Base-by-base conservation (phyloP, 2,888 invertebrate genomes). In the Parnassius orleans region DNA sequence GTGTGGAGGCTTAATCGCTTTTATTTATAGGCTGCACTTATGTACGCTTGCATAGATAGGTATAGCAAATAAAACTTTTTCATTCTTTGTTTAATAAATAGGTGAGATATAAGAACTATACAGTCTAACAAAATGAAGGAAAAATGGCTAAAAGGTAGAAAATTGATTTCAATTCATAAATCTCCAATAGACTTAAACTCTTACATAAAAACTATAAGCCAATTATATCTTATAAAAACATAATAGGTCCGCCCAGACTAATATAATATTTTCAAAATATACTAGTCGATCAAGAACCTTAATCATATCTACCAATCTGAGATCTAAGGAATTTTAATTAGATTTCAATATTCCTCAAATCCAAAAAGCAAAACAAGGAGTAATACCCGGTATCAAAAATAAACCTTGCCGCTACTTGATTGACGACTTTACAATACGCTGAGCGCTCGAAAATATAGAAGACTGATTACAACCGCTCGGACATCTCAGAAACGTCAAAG, bases 401-500 rank as follows among this genome's bases (percentile, higher is more conserved):
- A 72, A 64, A 58, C 69, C 74, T 72, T 68, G 71, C 72, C 70
- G 67, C 65, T 70, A 68, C 70, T 83, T 88, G 90, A 90, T 88
- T 86, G 86, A 90, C 86, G 87, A 86, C 73, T 76, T 69, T 65
- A 74, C 82, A 78, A 83, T 83, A 77, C 76, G 73, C 76, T 76
- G 74, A 74, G 72, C 69, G 75, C 71, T 77, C 77, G 71, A 71
- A 72, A 73, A 72, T 66, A 73, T 74, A 80, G 76, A 80, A 81
- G 88, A 88, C 87, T 79, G 79, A 84, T 74, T 78, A 73, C 73
- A 68, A 74, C 75, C 74, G 79, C 78, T 77, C 73, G 75, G 72
- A 75, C 78, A 80, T 83, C 83, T 87, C 84, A 79, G 81, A 88
- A 81, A 86, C 83, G 89, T 90, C 90, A 88, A 79, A 72, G 54